phyloP scores from a whole-genome alignment of 1,140 invertebrate species.

The Lepidurus apus region DNA sequence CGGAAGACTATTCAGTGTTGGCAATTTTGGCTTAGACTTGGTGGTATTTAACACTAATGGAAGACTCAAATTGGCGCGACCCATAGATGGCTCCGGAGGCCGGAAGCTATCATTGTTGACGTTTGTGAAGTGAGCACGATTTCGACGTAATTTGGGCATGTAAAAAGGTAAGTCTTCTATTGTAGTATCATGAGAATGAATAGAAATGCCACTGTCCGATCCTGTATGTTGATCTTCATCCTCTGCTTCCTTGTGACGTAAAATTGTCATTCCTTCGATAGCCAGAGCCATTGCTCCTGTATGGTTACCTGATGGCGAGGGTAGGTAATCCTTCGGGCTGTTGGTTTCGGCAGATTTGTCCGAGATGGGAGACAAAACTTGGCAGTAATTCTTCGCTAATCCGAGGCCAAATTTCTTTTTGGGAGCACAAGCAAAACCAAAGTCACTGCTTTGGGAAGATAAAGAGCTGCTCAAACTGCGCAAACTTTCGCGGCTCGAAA shows the following conservation, averaged over 20 bases:
- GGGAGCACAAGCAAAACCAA: not conserved
- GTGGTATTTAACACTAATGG: slow-evolving; percentile 25
- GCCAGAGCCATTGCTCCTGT: slow-evolving; percentile 1
- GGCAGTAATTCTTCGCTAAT: not conserved
- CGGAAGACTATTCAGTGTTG: not conserved
- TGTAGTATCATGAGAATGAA: slow-evolving; percentile 6
- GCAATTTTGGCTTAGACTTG: not conserved
- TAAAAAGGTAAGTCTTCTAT: slow-evolving; percentile 25
- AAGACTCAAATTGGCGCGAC: slow-evolving; percentile 25
- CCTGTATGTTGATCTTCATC: slow-evolving; percentile 13
- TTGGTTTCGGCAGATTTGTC: slow-evolving; percentile 26
- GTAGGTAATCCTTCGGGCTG: not conserved
- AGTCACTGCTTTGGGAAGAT: not conserved
- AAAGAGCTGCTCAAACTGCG: not conserved
- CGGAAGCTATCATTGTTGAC: not conserved
- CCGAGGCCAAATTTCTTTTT: not conserved
- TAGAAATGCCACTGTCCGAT: slow-evolving; percentile 16
- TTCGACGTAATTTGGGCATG: slow-evolving; percentile 30
- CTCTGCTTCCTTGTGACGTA: not conserved
- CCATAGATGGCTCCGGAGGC: not conserved
- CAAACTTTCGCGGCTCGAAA: slow-evolving; percentile 1
- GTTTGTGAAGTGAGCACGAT: not conserved
- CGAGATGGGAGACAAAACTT: slow-evolving; percentile 28
- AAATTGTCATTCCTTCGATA: slow-evolving; percentile 17
- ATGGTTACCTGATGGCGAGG: not conserved